phyloP scores from a whole-genome alignment of 92 coral and sea anemone genomes.

The Paramuricea clavata region DNA sequence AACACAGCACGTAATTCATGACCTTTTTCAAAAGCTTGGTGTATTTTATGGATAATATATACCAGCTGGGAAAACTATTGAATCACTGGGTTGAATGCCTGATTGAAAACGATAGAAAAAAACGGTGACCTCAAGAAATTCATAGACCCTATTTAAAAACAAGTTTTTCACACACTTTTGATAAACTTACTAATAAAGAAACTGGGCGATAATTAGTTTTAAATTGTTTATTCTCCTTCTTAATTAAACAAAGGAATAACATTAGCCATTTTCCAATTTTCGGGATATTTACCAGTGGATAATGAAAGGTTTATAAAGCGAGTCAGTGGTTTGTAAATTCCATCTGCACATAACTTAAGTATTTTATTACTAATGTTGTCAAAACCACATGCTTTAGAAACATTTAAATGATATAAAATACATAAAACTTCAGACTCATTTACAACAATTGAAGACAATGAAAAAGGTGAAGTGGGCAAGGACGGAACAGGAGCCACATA shows the following conservation, averaged over 20 bases:
- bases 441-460: constrained; percentile 34
- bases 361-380: too few species aligned
- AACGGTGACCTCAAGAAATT: constrained; percentile 48
- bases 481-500: constrained; percentile 18
- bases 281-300: constrained; percentile 28
- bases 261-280: constrained; percentile 10
- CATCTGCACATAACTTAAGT: constrained; percentile 20
- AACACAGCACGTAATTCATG: constrained; percentile 63
- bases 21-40: too few species aligned
- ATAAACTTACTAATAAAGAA: constrained; percentile 30
- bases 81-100: constrained; percentile 63
- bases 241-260: constrained; percentile 12
- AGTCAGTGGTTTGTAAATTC: constrained; percentile 39
- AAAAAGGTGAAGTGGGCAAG: not conserved
- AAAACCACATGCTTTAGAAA: constrained; percentile 60
- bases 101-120: constrained; percentile 53
- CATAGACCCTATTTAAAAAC: constrained; percentile 54
- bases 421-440: constrained; percentile 17
- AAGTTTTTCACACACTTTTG: constrained; percentile 25
- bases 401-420: constrained; percentile 26
- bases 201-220: constrained; percentile 27
- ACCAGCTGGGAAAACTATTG: constrained; percentile 52
- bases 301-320: not conserved
- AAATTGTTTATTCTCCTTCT: constrained; percentile 29
- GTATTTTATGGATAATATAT: constrained; percentile 45